Evolutionary conservation across 2,888 invertebrate genomes (phyloP).

Genomic region (Sisyra nigra): DNA sequence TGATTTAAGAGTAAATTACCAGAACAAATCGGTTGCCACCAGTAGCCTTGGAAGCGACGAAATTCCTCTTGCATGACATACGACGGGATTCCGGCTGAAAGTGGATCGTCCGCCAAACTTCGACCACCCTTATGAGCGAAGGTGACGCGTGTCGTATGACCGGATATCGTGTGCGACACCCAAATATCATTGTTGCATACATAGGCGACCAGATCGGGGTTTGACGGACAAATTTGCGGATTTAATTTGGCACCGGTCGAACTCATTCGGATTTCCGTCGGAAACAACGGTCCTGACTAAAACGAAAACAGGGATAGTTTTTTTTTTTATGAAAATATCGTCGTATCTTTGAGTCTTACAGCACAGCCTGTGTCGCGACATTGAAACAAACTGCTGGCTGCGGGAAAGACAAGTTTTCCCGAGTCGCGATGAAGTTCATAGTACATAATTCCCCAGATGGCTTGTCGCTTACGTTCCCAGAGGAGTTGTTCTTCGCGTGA

Average conservation of each 20-base stretch:
- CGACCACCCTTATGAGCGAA: constrained; percentile 50
- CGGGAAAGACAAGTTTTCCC: constrained; percentile 81
- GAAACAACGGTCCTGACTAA: constrained; percentile 45
- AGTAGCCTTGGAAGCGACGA: constrained; percentile 87
- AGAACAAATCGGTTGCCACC: constrained; percentile 83
- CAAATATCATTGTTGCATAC: constrained; percentile 83
- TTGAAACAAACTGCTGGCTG: constrained; percentile 74
- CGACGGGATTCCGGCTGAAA: constrained; percentile 89
- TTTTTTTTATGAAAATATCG: too few species aligned
- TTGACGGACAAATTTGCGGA: constrained; percentile 69
- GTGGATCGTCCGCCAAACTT: constrained; percentile 62
- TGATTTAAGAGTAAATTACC: too few species aligned
- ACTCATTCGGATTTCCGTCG: constrained; percentile 47
- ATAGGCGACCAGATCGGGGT: constrained; percentile 72
- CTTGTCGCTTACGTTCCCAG: constrained; percentile 80
- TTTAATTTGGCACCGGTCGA: constrained; percentile 54
- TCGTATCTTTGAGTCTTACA: too few species aligned
- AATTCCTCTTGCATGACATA: constrained; percentile 99
- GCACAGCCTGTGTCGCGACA: constrained; percentile 59
- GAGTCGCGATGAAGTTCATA: constrained; percentile 73
- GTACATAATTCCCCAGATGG: constrained; percentile 86
- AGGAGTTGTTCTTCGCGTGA: constrained; percentile 81
- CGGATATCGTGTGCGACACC: constrained; percentile 55
- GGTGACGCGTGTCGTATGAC: constrained; percentile 54
- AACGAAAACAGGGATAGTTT: constrained; percentile 11